phyloP scores from a whole-genome alignment of 2,888 invertebrate genomes.

The Lasioglossum malachurum region DNA sequence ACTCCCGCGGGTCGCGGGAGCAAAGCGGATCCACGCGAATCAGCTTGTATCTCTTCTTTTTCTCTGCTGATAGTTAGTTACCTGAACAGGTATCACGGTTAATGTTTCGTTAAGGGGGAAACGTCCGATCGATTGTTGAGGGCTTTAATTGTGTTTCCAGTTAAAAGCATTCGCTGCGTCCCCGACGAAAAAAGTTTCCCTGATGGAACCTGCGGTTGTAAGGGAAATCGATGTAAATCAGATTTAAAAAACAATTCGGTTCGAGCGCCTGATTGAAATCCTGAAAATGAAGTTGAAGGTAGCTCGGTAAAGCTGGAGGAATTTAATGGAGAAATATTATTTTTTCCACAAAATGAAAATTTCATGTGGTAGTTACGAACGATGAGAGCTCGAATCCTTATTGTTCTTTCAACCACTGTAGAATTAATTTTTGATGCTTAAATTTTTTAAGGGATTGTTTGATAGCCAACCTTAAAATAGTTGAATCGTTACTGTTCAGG shows the following conservation, averaged over 20 bases:
- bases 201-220: background rate
- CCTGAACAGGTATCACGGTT: conserved; percentile 1
- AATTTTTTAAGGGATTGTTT: too few species aligned
- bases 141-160: conserved; percentile 1
- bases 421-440: too few species aligned
- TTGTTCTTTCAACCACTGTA: too few species aligned
- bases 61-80: background rate
- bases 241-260: conserved; percentile 4
- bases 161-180: background rate
- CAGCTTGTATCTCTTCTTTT: background rate
- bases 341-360: background rate
- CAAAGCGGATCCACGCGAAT: background rate
- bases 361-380: background rate
- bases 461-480: too few species aligned
- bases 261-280: background rate
- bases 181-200: background rate
- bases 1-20: background rate
- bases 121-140: background rate
- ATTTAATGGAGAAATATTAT: background rate
- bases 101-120: conserved; percentile 2
- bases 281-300: background rate
- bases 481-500: too few species aligned
- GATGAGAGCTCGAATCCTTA: too few species aligned
- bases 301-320: background rate
- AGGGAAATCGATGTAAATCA: background rate